These are phyloP conservation scores for Hirtodrosophila cameraria DNA, from an alignment of 2,888 invertebrate species.

Conservation along the genomic window DNA sequence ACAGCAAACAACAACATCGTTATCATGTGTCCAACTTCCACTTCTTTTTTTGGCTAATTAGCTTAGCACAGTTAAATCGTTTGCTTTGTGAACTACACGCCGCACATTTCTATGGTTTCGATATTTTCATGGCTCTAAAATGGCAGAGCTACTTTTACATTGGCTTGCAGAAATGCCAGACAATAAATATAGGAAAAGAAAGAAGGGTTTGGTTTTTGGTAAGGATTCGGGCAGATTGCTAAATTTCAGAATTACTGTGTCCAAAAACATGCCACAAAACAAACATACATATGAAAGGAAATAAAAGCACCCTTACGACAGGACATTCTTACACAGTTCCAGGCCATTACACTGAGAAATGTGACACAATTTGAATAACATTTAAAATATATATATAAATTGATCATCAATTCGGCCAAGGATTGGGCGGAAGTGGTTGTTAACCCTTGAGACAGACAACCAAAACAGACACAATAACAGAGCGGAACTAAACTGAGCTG, in stretches of 20 bases:
- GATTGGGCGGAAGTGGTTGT: constrained; percentile 42
- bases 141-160: neutral
- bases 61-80: constrained; percentile 72
- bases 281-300: constrained; percentile 13
- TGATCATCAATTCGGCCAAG: constrained; percentile 70
- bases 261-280: constrained; percentile 52
- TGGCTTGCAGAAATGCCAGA: constrained; percentile 58
- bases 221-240: constrained; percentile 14
- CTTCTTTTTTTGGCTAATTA: constrained; percentile 70
- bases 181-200: constrained; percentile 62
- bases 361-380: constrained; percentile 79
- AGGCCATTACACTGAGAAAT: constrained; percentile 79
- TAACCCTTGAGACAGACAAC: constrained; percentile 37
- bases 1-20: neutral
- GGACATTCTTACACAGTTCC: constrained; percentile 65
- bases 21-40: constrained; percentile 29
- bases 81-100: constrained; percentile 54
- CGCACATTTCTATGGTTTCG: constrained; percentile 71
- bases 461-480: neutral
- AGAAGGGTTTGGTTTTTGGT: neutral
- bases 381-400: constrained; percentile 77
- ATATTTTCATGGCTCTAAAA: constrained; percentile 12
- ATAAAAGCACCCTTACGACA: constrained; percentile 37
- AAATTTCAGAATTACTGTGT: constrained; percentile 35
- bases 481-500: no score